phyloP scores from a whole-genome alignment of 2,113 vertebrate genomes.

The Sceloporus undulatus region DNA sequence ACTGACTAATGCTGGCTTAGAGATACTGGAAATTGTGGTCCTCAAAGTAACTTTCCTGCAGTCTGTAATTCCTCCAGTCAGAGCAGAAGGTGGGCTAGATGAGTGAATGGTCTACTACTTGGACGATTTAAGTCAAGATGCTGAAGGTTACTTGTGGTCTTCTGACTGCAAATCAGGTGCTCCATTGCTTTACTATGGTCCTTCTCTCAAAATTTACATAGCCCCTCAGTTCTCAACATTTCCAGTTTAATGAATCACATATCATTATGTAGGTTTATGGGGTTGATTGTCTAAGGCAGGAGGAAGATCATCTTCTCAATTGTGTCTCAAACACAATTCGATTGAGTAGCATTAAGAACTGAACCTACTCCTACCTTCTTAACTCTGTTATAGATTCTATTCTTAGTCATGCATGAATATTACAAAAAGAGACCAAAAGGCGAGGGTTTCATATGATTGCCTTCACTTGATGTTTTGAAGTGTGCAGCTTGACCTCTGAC shows the following conservation, averaged over 20 bases:
- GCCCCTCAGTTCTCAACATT: not conserved
- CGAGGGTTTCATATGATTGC: too few relatives aligned
- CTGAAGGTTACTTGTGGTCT: not conserved
- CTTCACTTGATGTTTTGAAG: not conserved
- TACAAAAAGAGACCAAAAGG: not conserved
- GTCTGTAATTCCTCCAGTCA: not conserved
- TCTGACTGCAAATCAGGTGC: too few relatives aligned
- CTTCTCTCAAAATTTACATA: not conserved
- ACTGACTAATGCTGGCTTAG: too few relatives aligned
- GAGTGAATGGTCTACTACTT: not conserved
- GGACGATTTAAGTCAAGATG: not conserved
- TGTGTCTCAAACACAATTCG: not conserved
- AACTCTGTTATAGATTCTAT: not conserved
- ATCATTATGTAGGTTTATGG: not conserved
- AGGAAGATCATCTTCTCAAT: not conserved
- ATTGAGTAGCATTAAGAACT: not conserved
- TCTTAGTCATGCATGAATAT: not conserved
- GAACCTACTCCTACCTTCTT: not conserved
- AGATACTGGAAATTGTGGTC: too few relatives aligned
- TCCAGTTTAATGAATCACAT: not conserved
- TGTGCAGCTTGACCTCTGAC: not conserved
- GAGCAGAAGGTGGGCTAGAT: not conserved
- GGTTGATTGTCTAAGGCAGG: not conserved
- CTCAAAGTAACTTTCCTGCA: too few relatives aligned
- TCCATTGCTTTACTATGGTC: not conserved